Evolutionary conservation across 2,888 invertebrate genomes (phyloP).

Genomic region (Timema podura): DNA sequence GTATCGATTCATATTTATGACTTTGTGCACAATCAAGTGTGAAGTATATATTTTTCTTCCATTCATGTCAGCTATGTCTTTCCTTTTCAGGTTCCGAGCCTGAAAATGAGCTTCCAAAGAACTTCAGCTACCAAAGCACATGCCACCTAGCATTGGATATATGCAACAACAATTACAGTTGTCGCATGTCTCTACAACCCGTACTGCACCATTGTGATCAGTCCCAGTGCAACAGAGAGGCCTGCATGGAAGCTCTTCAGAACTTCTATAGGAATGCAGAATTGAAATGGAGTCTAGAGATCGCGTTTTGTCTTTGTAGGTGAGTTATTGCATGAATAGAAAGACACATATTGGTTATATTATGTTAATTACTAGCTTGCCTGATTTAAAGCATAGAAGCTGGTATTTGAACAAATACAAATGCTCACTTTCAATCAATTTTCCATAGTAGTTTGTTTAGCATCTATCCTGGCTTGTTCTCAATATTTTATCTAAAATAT

Average conservation of each 20-base stretch:
- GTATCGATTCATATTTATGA: too few species aligned
- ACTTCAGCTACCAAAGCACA: slow-evolving; percentile 71
- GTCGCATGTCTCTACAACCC: slow-evolving; percentile 74
- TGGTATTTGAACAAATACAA: too few species aligned
- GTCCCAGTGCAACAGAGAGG: slow-evolving; percentile 73
- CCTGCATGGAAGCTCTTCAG: slow-evolving; percentile 83
- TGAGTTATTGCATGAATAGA: slow-evolving; percentile 49
- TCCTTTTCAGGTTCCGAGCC: slow-evolving; percentile 27
- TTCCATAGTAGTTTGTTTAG: too few species aligned
- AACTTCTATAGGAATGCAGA: slow-evolving; percentile 79
- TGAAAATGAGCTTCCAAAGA: slow-evolving; percentile 35
- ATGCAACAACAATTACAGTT: slow-evolving; percentile 77
- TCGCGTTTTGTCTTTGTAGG: slow-evolving; percentile 93
- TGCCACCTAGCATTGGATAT: slow-evolving; percentile 81
- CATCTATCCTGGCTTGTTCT: too few species aligned
- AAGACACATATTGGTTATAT: too few species aligned
- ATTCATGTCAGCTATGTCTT: not conserved
- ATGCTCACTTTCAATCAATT: too few species aligned
- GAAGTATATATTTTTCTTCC: too few species aligned
- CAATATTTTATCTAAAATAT: too few species aligned
- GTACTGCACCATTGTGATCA: slow-evolving; percentile 78
- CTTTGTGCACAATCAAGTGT: too few species aligned
- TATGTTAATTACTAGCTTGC: too few species aligned
- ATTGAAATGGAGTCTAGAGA: slow-evolving; percentile 79
- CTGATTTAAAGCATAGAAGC: too few species aligned